Evolutionary conservation across 2,113 vertebrate genomes (phyloP).

Genomic region (Thinocorus orbignyianus): DNA sequence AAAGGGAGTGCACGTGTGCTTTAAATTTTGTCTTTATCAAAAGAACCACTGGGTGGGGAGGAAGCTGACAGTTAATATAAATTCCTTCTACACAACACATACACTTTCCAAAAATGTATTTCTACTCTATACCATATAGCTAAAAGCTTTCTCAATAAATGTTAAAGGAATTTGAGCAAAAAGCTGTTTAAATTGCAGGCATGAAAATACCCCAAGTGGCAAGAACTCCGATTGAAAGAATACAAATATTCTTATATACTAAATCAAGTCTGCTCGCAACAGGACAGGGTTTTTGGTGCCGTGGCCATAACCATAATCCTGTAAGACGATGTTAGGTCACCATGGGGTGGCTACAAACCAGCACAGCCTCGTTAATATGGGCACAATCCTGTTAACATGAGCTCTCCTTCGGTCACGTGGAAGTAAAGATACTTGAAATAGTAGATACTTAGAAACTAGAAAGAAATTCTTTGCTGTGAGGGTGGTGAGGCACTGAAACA

Average conservation of each 20-base stretch:
- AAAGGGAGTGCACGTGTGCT: background rate
- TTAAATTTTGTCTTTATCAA: background rate
- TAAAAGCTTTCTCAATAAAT: background rate
- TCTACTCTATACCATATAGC: background rate
- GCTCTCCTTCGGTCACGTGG: background rate
- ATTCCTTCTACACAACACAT: background rate
- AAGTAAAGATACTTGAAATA: background rate
- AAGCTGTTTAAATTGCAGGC: background rate
- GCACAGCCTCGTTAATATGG: background rate
- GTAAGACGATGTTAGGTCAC: background rate
- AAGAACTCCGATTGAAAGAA: background rate
- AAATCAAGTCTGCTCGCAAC: background rate
- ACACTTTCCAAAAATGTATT: background rate
- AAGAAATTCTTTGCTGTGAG: too few species aligned
- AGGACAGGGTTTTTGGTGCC: background rate
- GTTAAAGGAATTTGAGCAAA: background rate
- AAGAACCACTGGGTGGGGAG: background rate
- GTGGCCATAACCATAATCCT: background rate
- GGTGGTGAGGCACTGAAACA: too few species aligned
- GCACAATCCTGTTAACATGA: background rate
- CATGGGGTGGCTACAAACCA: background rate
- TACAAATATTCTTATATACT: background rate
- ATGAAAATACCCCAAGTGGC: background rate
- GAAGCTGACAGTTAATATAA: background rate
- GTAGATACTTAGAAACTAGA: too few species aligned